These are phyloP conservation scores for Hyperopisus bebe DNA, from an alignment of 2,113 vertebrate species.

Conservation along the genomic window DNA sequence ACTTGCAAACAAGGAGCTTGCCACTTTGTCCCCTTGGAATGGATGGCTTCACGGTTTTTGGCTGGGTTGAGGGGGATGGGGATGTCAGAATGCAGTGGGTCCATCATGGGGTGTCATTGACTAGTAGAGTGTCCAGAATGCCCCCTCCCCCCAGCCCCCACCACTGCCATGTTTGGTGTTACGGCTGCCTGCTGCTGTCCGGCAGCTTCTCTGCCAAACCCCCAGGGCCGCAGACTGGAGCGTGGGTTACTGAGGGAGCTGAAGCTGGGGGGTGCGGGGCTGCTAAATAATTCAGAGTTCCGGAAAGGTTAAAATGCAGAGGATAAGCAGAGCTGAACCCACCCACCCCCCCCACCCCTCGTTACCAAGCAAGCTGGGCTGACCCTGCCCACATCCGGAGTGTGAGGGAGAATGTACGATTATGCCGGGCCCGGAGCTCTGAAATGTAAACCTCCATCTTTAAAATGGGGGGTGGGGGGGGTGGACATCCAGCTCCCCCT, in stretches of 20 bases:
- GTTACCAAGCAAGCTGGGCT: conserved; percentile 42
- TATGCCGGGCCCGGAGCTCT: background rate
- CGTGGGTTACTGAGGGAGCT: conserved; percentile 33
- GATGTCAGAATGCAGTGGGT: background rate
- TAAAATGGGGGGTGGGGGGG: background rate
- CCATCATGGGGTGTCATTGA: background rate
- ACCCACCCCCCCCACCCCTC: conserved; percentile 51
- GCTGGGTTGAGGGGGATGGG: background rate
- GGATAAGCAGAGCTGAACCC: conserved; percentile 47
- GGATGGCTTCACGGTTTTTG: background rate
- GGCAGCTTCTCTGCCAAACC: background rate
- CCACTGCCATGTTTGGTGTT: too few species aligned
- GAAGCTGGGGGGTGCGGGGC: conserved; percentile 54
- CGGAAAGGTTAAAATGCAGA: conserved; percentile 62
- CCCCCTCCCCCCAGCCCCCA: background rate
- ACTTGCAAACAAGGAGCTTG: background rate
- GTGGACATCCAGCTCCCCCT: background rate
- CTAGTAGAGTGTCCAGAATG: background rate
- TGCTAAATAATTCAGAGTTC: conserved; percentile 70
- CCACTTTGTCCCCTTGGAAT: background rate
- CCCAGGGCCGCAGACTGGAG: background rate
- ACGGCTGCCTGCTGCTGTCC: background rate
- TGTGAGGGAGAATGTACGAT: background rate
- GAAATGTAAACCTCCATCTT: background rate
- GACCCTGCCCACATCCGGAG: conserved; percentile 27